Evolutionary conservation across 2,113 vertebrate species (phyloP).

Genomic region (Cervus canadensis): DNA sequence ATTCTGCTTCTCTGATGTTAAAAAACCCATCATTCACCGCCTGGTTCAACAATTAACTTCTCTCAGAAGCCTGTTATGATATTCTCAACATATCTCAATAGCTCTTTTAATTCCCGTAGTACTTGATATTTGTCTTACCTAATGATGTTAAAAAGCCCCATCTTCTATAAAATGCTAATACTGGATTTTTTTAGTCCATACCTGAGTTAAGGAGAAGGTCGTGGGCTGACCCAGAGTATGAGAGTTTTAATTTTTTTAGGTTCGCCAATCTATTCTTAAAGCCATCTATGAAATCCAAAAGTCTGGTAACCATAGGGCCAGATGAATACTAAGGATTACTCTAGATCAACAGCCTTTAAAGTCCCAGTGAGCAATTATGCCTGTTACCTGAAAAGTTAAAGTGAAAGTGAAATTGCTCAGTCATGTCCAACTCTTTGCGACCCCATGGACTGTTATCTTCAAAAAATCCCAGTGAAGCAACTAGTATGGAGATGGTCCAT

Average conservation of each 20-base stretch:
- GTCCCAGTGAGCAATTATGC: neutral
- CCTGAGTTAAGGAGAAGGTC: neutral
- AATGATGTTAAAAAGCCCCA: neutral
- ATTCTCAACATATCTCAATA: neutral
- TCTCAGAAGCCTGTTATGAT: neutral
- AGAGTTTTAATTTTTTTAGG: neutral
- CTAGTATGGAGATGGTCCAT: neutral
- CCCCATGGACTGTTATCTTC: neutral
- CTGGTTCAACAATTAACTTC: neutral
- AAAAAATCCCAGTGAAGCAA: neutral
- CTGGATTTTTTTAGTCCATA: neutral
- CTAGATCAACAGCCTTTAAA: neutral
- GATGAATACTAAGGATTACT: neutral
- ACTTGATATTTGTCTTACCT: neutral
- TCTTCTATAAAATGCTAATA: neutral
- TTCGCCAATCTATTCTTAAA: neutral
- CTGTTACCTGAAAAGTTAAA: neutral
- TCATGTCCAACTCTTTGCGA: accelerated
- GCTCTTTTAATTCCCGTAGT: neutral
- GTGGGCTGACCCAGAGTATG: neutral
- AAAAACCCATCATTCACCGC: neutral
- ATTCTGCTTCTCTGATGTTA: neutral
- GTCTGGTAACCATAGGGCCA: neutral
- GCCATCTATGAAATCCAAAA: neutral
- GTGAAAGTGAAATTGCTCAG: neutral